Conservation (phyloP, 2,888 invertebrate genomes). For the Erebia palarica region DNA sequence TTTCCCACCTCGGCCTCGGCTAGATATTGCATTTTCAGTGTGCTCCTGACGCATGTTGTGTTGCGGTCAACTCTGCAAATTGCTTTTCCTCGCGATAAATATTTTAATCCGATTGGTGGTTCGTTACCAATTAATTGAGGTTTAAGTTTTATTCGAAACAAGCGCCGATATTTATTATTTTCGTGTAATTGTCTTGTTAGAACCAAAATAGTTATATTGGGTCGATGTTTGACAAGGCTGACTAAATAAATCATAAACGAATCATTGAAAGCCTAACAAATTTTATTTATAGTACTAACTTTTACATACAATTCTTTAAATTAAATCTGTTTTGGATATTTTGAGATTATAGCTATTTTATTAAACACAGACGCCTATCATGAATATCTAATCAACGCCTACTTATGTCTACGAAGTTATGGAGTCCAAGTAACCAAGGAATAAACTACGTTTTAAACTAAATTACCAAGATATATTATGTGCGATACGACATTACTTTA, state of each 20-base stretch:
- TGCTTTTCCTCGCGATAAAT: conserved; percentile 79
- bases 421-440: too few species aligned
- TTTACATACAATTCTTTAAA: too few species aligned
- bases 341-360: too few species aligned
- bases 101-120: conserved; percentile 79
- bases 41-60: conserved; percentile 74
- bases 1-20: conserved; percentile 23
- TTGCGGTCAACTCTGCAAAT: conserved; percentile 76
- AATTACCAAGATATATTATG: neutral
- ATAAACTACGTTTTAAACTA: neutral
- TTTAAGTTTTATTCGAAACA: conserved; percentile 58
- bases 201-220: neutral
- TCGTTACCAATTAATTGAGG: conserved; percentile 77
- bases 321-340: too few species aligned
- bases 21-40: conserved; percentile 69
- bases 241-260: neutral
- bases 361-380: too few species aligned
- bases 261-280: too few species aligned
- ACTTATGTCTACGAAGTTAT: too few species aligned
- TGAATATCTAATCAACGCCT: too few species aligned
- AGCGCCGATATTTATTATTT: conserved; percentile 27
- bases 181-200: neutral
- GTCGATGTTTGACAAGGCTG: neutral
- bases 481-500: neutral
- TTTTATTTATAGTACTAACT: too few species aligned